Percentiles rank a stretch among this genome's conserved stretches.
phyloP scores from a whole-genome alignment of 2,888 invertebrate genomes.

The Netelia fuscicornis region DNA sequence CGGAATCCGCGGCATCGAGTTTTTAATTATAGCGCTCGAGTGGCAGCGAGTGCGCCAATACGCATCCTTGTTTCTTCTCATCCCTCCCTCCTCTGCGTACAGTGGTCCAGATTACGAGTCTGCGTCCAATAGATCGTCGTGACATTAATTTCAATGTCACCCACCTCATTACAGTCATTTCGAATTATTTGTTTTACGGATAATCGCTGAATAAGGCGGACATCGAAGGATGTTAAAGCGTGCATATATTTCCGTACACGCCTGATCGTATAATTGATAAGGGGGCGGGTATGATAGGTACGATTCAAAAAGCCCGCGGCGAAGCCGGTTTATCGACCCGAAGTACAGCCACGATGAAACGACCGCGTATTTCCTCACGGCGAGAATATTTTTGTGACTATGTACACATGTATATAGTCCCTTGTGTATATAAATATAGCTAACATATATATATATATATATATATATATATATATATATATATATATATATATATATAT shows the following conservation, averaged over 20 bases:
- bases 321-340: conserved; percentile 47
- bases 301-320: conserved; percentile 56
- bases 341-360: neutral
- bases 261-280: neutral
- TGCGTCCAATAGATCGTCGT: neutral
- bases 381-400: neutral
- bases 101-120: conserved; percentile 20
- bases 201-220: conserved; percentile 28
- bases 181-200: conserved; percentile 24
- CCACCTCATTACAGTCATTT: conserved; percentile 1
- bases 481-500: neutral
- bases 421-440: neutral
- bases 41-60: neutral
- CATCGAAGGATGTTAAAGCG: conserved; percentile 21
- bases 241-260: neutral
- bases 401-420: neutral
- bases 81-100: neutral
- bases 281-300: neutral
- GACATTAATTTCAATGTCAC: neutral
- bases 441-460: too few species aligned
- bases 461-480: too few species aligned
- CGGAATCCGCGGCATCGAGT: neutral
- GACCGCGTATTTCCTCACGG: neutral
- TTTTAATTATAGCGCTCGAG: conserved; percentile 4
- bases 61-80: neutral